These are phyloP conservation scores for Alentia gelatinosa DNA, from an alignment of 2,888 invertebrate species.

Conservation along the genomic window DNA sequence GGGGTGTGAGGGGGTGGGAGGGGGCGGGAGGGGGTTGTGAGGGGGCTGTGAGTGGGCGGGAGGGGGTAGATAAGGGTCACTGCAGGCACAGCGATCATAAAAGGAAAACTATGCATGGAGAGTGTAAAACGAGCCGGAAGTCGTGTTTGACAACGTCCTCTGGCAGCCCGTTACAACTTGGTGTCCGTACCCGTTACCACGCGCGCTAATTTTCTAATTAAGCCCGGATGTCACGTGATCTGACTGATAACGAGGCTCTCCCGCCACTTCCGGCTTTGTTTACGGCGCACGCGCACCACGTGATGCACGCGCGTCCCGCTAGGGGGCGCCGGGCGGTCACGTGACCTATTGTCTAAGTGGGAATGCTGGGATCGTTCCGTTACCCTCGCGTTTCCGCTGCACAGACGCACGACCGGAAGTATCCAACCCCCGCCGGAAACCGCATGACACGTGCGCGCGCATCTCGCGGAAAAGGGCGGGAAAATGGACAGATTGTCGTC, in stretches of 20 bases:
- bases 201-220: background rate
- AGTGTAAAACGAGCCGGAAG: background rate
- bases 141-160: background rate
- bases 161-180: background rate
- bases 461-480: background rate
- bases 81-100: background rate
- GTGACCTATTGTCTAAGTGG: background rate
- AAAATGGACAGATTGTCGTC: too few species aligned
- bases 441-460: background rate
- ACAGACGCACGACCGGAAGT: background rate
- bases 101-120: background rate
- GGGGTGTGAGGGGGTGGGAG: background rate
- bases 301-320: background rate
- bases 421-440: background rate
- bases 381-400: background rate
- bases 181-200: background rate
- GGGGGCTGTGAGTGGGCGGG: background rate
- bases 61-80: background rate
- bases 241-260: background rate
- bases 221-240: background rate
- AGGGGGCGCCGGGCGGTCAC: background rate
- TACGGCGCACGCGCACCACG: background rate
- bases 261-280: background rate
- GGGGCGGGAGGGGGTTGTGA: background rate
- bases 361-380: background rate